A percentile compares a stretch with the other conserved stretches of the same genome.
Evolutionary conservation across 2,888 invertebrate genomes (phyloP).

Genomic region (Timema podura): DNA sequence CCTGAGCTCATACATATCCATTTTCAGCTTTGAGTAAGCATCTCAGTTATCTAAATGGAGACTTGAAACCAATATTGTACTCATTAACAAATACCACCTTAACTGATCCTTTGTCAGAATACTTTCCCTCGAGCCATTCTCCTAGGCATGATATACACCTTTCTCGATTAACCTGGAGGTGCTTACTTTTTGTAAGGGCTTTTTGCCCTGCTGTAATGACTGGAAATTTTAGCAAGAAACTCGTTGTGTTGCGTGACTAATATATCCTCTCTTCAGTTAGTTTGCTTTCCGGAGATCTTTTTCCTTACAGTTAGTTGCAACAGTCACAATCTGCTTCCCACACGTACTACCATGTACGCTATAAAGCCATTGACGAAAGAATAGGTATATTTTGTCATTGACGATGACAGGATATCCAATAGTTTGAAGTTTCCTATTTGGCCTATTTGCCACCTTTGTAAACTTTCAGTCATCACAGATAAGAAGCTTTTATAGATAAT

Average conservation of each 20-base stretch:
- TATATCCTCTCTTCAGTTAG: background rate
- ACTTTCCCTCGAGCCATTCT: background rate
- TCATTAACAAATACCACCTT: background rate
- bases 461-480: background rate
- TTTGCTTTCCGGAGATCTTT: background rate
- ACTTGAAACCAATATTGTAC: too few species aligned
- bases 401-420: background rate
- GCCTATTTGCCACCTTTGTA: background rate
- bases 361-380: too few species aligned
- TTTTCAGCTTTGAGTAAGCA: too few species aligned
- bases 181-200: background rate
- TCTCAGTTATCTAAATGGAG: too few species aligned
- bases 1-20: too few species aligned
- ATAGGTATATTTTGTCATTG: too few species aligned
- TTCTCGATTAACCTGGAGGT: background rate
- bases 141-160: background rate
- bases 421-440: background rate
- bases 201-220: slow-evolving; percentile 12
- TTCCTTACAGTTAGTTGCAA: slow-evolving; percentile 9
- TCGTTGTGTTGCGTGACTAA: background rate
- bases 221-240: background rate
- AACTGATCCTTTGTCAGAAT: background rate
- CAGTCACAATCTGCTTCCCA: too few species aligned
- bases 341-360: too few species aligned
- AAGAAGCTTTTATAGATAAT: background rate